Percentiles rank a stretch among this genome's conserved stretches.
Conservation (phyloP, 1,140 invertebrate species). For the Zaprionus gabonicus region DNA sequence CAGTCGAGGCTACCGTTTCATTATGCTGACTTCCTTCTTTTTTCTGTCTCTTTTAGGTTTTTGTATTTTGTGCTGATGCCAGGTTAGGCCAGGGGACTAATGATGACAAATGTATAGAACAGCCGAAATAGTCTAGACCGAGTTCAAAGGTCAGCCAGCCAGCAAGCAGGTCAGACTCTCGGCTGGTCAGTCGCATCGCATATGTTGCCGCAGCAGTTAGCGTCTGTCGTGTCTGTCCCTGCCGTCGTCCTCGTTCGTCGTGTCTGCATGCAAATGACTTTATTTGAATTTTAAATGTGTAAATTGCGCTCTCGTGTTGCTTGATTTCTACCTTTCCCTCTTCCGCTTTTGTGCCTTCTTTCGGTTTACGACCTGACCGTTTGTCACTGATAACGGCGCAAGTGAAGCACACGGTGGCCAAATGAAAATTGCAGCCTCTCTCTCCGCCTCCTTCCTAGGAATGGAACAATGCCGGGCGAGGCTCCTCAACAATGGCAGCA, state of each 20-base stretch:
- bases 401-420: conserved; percentile 51
- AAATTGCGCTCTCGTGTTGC: conserved; percentile 71
- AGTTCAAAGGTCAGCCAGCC: conserved; percentile 70
- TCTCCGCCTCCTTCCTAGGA: conserved; percentile 14
- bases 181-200: conserved; percentile 50
- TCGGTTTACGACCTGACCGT: conserved; percentile 60
- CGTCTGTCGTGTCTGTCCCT: conserved; percentile 35
- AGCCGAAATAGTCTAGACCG: conserved; percentile 39
- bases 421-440: conserved; percentile 72
- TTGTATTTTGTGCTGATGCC: conserved; percentile 17
- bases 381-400: conserved; percentile 79
- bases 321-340: conserved; percentile 41
- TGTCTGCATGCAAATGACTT: conserved; percentile 82
- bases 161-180: conserved; percentile 52
- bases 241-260: conserved; percentile 39
- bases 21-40: conserved; percentile 22
- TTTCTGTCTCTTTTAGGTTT: conserved; percentile 12
- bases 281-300: conserved; percentile 83
- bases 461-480: conserved; percentile 71
- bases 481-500: conserved; percentile 47
- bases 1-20: conserved; percentile 16
- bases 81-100: conserved; percentile 61
- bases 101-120: conserved; percentile 75
- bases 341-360: conserved; percentile 5
- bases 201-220: conserved; percentile 61